phyloP scores from a whole-genome alignment of 2,113 vertebrate species.

The Acrocephalus kingi region DNA sequence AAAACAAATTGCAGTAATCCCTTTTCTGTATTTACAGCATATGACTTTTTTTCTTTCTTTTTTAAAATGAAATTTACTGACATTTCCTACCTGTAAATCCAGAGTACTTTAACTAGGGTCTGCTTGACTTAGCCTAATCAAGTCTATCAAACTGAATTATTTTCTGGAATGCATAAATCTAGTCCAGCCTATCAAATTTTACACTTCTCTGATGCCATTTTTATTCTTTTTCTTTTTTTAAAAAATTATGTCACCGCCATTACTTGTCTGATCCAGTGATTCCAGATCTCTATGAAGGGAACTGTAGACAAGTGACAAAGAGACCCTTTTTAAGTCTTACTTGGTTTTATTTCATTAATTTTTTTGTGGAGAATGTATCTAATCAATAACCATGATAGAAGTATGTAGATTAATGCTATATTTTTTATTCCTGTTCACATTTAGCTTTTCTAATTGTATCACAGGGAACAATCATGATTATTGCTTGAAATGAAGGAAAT shows the following conservation, averaged over 20 bases:
- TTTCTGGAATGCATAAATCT: neutral
- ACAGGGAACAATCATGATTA: neutral
- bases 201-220: neutral
- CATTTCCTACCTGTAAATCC: neutral
- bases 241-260: neutral
- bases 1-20: neutral
- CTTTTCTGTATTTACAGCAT: neutral
- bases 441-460: neutral
- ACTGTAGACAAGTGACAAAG: neutral
- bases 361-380: neutral
- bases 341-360: neutral
- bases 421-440: neutral
- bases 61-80: neutral
- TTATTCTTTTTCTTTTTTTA: neutral
- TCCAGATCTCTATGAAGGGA: neutral
- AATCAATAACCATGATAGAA: neutral
- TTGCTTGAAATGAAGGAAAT: neutral
- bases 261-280: neutral
- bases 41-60: neutral
- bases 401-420: neutral
- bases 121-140: neutral
- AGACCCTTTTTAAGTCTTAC: neutral
- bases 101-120: neutral
- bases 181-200: neutral
- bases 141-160: neutral